phyloP scores from a whole-genome alignment of 2,888 invertebrate species.

The Lobophora halterata region DNA sequence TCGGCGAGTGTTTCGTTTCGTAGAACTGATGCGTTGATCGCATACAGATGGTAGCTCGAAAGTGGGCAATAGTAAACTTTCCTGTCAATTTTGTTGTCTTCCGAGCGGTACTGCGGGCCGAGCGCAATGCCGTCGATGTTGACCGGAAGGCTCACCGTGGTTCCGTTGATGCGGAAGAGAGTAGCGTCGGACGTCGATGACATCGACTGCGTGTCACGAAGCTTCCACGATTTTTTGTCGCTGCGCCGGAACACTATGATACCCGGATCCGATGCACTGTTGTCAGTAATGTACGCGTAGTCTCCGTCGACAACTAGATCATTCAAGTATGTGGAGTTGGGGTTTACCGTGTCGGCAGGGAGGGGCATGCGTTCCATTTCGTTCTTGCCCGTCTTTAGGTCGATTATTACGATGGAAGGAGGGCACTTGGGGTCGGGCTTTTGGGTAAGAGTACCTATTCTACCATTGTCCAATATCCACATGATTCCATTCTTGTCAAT shows the following conservation, averaged over 20 bases:
- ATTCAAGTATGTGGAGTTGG: slow-evolving; percentile 82
- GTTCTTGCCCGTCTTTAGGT: slow-evolving; percentile 81
- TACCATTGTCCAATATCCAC: slow-evolving; percentile 86
- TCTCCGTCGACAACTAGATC: slow-evolving; percentile 87
- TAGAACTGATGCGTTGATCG: slow-evolving; percentile 82
- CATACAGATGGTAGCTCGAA: slow-evolving; percentile 84
- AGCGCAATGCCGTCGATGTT: slow-evolving; percentile 87
- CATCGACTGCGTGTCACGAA: slow-evolving; percentile 84
- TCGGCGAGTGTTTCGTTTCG: slow-evolving; percentile 74
- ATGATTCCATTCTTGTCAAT: slow-evolving; percentile 85
- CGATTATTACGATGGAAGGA: slow-evolving; percentile 85
- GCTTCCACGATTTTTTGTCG: slow-evolving; percentile 85
- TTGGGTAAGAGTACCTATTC: slow-evolving; percentile 81
- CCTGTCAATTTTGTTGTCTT: slow-evolving; percentile 58
- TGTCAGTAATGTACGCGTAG: slow-evolving; percentile 87
- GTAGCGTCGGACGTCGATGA: slow-evolving; percentile 79
- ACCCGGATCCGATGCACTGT: slow-evolving; percentile 84
- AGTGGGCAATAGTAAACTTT: slow-evolving; percentile 85
- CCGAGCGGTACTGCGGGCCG: slow-evolving; percentile 78
- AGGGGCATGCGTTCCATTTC: slow-evolving; percentile 82
- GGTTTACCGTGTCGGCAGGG: slow-evolving; percentile 80
- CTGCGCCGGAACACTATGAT: slow-evolving; percentile 85
- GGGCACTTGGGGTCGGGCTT: slow-evolving; percentile 81
- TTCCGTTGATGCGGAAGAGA: slow-evolving; percentile 82
- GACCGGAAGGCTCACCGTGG: slow-evolving; percentile 78